Base-by-base conservation (phyloP, 2,797 vertebrate species). In the Cheirogaleus major region DNA sequence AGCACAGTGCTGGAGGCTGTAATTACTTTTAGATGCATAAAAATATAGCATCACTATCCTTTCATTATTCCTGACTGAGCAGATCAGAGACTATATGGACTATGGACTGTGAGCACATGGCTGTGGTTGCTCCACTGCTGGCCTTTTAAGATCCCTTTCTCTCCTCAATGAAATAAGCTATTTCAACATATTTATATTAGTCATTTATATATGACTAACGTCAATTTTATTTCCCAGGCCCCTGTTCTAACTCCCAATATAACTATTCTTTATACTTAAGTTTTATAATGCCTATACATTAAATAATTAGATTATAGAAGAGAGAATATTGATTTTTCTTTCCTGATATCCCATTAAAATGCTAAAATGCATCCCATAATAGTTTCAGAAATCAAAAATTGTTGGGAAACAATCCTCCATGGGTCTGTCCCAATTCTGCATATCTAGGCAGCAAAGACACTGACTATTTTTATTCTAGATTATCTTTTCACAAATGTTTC, bases 301-400 rank as follows among this genome's bases (percentile, higher is more conserved):
- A 27, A 85, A 70, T 55, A 89, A 86, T 35, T 80, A 86, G 76
- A 38, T 43, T 55, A 69, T 50, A 20, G 18, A 69, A 52, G 20
- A 52, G 5, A 52, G 10, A 59, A 73, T 82, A 30, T 8, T 86
- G 25, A 7, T 22, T 87, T 82, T 90, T 87, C 14, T 91, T 13
- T 94, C 15, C 35, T 12, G 57, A n/a, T 27, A 57, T 65, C 10
- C 48, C 27, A 69, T 63, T 65, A 59, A 82, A 94, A 96, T 87
- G 43, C 23, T 75, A 59, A 55, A 38, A 13, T 25, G 1, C 15
- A 76, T 80, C 20, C 14, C 20, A 2, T 70, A 50, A 69, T 18
- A 95, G n/a, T 57, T 88, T 61, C 59, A 45, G 17, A 84, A 63
- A 89, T 75, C 41, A 91, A 84, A 82, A 91, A 18, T n/a, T 63